These are phyloP conservation scores for Drosophila erecta DNA, from an alignment of 1,140 invertebrate genomes.

Conservation along the genomic window DNA sequence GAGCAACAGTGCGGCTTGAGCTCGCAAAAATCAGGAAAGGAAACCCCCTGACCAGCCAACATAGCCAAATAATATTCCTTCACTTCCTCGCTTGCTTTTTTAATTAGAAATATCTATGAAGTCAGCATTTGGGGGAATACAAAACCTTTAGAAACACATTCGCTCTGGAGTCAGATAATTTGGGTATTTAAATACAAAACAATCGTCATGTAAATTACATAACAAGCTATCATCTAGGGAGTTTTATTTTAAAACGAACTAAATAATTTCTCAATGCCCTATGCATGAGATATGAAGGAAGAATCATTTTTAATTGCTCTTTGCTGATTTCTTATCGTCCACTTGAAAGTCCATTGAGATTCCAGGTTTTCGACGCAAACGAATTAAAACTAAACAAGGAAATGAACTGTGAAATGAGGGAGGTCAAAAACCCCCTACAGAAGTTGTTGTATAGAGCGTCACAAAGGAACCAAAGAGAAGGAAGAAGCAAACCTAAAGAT, in stretches of 20 bases:
- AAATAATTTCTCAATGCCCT: too few relatives aligned
- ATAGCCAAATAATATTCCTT: slow-evolving; percentile 28
- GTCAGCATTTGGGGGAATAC: neutral
- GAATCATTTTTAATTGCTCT: too few relatives aligned
- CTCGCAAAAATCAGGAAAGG: neutral
- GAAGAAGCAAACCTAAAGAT: too few relatives aligned
- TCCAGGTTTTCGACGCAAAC: neutral
- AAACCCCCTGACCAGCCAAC: slow-evolving; percentile 14
- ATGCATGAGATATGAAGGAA: neutral
- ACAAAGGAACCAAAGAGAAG: too few relatives aligned
- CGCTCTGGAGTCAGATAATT: too few relatives aligned
- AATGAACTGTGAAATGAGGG: neutral
- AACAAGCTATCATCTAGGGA: too few relatives aligned
- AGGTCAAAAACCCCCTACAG: neutral
- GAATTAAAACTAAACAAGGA: neutral
- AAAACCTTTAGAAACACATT: too few relatives aligned
- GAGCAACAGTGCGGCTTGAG: slow-evolving; percentile 8
- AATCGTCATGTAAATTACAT: too few relatives aligned
- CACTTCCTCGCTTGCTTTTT: neutral
- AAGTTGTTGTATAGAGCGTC: neutral
- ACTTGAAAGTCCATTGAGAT: slow-evolving; percentile 12
- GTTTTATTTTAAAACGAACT: too few relatives aligned
- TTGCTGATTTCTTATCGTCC: slow-evolving; percentile 18
- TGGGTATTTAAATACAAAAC: too few relatives aligned
- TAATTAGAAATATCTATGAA: neutral